These are phyloP conservation scores for Pteronotus mesoamericanus DNA, from an alignment of 2,797 vertebrate species.

Conservation along the genomic window DNA sequence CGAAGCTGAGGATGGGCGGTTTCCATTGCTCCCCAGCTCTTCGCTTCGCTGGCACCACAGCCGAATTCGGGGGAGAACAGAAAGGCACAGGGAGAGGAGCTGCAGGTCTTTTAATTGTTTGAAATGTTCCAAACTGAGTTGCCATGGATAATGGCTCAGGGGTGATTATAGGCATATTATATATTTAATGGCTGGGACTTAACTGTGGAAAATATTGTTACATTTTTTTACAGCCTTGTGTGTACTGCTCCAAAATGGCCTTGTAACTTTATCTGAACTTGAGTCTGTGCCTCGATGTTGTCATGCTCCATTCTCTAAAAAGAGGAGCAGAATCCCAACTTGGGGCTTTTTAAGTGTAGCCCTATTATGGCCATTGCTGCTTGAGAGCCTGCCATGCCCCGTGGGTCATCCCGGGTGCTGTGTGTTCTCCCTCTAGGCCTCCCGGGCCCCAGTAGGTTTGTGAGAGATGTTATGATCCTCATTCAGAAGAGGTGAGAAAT, in stretches of 20 bases:
- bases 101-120: constrained; percentile 66
- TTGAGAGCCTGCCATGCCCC: background rate
- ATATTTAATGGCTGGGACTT: constrained; percentile 77
- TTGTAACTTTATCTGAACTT: constrained; percentile 53
- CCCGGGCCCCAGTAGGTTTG: background rate
- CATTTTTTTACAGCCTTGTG: constrained; percentile 53
- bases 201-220: constrained; percentile 79
- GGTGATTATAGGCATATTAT: constrained; percentile 70
- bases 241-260: constrained; percentile 58
- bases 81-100: background rate
- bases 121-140: constrained; percentile 72
- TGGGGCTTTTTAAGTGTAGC: background rate
- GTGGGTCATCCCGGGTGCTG: background rate
- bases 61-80: background rate
- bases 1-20: background rate
- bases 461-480: background rate
- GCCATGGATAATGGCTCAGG: constrained; percentile 72
- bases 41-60: constrained; percentile 48
- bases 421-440: background rate
- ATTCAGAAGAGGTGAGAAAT: background rate
- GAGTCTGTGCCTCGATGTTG: constrained; percentile 33
- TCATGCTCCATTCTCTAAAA: constrained; percentile 24
- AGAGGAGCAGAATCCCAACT: background rate
- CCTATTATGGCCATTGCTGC: background rate
- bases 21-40: constrained; percentile 14